Conservation (phyloP, 2,113 vertebrate genomes). For the Micromys minutus region DNA sequence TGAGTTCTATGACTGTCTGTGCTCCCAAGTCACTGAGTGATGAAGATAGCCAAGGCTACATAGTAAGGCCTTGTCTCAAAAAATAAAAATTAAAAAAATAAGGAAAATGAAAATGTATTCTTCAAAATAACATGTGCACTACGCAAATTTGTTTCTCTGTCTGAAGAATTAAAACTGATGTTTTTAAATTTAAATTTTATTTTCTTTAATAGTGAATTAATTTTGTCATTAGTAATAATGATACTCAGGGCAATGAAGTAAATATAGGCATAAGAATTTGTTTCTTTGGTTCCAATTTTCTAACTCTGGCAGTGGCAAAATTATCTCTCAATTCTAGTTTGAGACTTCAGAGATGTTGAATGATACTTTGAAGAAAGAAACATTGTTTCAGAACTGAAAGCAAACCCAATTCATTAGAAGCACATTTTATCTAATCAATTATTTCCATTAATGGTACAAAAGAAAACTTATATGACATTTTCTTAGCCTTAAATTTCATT, state of each 20-base stretch:
- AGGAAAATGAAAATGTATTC: not conserved
- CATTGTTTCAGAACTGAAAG: not conserved
- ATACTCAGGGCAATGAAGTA: not conserved
- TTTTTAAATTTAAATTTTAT: not conserved
- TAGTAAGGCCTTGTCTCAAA: not conserved
- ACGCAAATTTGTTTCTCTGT: not conserved
- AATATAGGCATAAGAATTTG: not conserved
- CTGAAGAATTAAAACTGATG: not conserved
- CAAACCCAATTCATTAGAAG: not conserved
- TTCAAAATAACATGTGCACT: not conserved
- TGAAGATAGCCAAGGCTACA: not conserved
- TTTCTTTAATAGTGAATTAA: not conserved
- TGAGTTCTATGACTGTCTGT: not conserved
- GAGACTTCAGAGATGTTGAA: not conserved
- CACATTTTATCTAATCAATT: not conserved
- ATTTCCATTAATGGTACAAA: not conserved
- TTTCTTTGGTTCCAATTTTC: not conserved
- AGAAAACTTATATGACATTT: not conserved
- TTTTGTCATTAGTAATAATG: not conserved
- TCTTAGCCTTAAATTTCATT: not conserved
- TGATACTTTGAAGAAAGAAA: not conserved
- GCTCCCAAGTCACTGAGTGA: not conserved
- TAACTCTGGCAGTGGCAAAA: not conserved
- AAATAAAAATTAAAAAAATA: not conserved
- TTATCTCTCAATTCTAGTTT: not conserved